Evolutionary conservation across 2,797 vertebrate genomes (phyloP).

Genomic region (Microctenopoma stevenorrisi): DNA sequence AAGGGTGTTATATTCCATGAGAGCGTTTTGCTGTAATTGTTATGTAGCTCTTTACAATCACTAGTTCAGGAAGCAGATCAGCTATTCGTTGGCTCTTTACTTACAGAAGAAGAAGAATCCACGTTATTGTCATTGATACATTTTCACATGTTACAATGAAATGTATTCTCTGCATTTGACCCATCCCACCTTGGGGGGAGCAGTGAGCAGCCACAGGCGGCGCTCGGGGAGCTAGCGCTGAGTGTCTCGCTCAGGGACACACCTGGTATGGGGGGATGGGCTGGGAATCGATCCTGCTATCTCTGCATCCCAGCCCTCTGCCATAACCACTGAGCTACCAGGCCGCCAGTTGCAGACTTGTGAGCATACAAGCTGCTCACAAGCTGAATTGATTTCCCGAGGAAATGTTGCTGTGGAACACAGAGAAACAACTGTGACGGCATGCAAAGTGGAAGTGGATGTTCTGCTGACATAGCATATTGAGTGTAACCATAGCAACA

Average conservation of each 20-base stretch:
- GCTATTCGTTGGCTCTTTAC: conserved; percentile 10
- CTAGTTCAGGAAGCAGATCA: conserved; percentile 11
- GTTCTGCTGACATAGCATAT: conserved; percentile 56
- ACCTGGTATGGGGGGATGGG: too few species aligned
- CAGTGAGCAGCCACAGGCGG: too few species aligned
- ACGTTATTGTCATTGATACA: too few species aligned
- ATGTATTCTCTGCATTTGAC: too few species aligned
- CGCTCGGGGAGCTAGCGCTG: too few species aligned
- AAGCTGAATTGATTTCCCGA: conserved; percentile 56
- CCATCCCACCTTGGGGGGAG: too few species aligned
- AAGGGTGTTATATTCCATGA: too few species aligned
- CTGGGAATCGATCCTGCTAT: too few species aligned
- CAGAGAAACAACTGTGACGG: conserved; percentile 22
- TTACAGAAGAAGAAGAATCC: neutral
- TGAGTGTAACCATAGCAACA: conserved; percentile 44
- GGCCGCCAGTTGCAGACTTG: conserved; percentile 8
- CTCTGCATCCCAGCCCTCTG: too few species aligned
- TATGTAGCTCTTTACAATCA: neutral
- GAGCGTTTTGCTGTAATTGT: neutral
- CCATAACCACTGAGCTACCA: too few species aligned
- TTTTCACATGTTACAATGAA: too few species aligned
- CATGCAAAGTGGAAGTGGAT: conserved; percentile 52
- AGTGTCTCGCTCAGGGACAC: too few species aligned
- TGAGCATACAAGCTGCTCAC: conserved; percentile 17
- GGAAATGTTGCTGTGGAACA: conserved; percentile 46